phyloP scores from a whole-genome alignment of 2,113 vertebrate species.

The Callorhinus ursinus region DNA sequence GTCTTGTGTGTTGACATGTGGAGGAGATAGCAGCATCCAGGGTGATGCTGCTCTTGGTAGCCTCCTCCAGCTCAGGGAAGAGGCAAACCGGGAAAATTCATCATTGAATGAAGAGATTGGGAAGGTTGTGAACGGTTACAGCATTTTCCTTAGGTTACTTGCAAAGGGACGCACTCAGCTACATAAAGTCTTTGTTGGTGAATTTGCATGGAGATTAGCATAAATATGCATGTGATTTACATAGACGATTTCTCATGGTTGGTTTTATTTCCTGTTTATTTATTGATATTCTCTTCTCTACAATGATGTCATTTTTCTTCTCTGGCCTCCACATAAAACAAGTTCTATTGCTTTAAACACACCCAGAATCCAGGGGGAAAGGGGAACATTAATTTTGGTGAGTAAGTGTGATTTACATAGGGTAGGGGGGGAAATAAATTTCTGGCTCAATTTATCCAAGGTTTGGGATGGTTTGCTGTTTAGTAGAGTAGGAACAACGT shows the following conservation, averaged over 20 bases:
- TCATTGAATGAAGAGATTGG: neutral
- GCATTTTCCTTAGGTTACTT: slow-evolving; percentile 24
- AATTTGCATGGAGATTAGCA: slow-evolving; percentile 61
- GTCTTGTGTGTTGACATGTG: neutral
- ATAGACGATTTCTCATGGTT: neutral
- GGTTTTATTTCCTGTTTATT: slow-evolving; percentile 68
- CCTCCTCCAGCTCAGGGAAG: neutral
- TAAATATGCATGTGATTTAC: slow-evolving; percentile 56
- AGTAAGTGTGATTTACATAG: neutral
- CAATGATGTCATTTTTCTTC: neutral
- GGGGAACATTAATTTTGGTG: slow-evolving; percentile 32
- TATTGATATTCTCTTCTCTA: slow-evolving; percentile 33
- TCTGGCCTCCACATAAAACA: neutral
- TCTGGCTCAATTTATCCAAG: neutral
- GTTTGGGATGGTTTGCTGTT: neutral
- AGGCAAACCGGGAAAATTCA: neutral
- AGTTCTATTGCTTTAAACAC: neutral
- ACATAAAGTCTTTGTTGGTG: neutral
- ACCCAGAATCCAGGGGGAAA: neutral
- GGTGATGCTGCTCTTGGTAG: neutral
- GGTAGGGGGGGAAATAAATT: neutral
- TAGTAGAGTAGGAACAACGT: neutral
- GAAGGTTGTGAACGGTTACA: neutral
- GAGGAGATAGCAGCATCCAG: neutral
- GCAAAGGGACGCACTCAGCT: neutral